Conservation (phyloP, 2,797 vertebrate species). For the Chelidonichthys spinosus region DNA sequence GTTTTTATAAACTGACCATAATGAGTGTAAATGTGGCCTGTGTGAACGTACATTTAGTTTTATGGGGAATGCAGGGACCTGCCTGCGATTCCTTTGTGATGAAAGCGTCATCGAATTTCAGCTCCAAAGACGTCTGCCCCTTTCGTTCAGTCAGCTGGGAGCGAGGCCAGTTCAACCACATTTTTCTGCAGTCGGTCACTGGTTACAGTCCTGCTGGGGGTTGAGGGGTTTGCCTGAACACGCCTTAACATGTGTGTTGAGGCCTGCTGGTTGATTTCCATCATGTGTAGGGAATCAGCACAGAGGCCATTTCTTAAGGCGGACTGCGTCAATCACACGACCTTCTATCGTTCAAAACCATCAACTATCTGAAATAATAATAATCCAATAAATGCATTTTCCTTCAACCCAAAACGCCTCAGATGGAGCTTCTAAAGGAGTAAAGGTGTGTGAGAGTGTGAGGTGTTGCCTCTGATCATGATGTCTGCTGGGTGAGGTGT, state of each 20-base stretch:
- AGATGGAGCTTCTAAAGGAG: neutral
- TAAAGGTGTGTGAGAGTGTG: slow-evolving; percentile 9
- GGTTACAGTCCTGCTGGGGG: neutral
- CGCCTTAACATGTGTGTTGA: neutral
- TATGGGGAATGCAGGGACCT: neutral
- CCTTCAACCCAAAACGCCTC: neutral
- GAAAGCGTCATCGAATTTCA: neutral
- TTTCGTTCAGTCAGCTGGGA: slow-evolving; percentile 16
- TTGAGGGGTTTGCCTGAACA: neutral
- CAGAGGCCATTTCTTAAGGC: neutral
- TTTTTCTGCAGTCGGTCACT: slow-evolving; percentile 51
- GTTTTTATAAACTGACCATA: neutral
- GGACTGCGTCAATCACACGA: neutral
- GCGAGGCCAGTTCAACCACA: slow-evolving; percentile 49
- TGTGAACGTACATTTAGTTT: neutral
- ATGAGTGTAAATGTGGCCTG: neutral
- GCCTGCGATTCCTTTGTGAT: neutral
- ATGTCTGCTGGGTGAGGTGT: slow-evolving; percentile 51
- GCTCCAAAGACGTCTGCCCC: neutral
- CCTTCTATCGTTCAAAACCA: neutral
- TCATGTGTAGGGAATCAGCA: neutral
- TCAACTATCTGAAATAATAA: neutral
- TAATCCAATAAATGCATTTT: neutral
- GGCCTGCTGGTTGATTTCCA: neutral
- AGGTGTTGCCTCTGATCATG: slow-evolving; percentile 51